Conservation (phyloP, 2,888 invertebrate species). For the Petrolisthes manimaculis region DNA sequence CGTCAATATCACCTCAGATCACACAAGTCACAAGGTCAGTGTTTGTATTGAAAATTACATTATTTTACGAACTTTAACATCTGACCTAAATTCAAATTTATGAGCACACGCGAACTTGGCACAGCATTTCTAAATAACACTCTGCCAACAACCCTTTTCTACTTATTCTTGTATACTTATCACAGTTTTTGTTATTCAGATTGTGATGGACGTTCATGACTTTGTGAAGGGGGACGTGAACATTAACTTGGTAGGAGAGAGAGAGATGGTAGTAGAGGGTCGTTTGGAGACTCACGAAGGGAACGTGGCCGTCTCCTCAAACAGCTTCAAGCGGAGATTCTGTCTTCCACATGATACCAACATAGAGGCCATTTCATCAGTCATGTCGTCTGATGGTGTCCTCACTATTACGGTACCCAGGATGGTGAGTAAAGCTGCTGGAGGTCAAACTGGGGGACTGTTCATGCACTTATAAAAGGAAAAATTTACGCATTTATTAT, state of each 20-base stretch:
- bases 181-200: constrained; percentile 24
- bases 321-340: constrained; percentile 53
- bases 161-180: neutral
- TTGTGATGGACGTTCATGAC: constrained; percentile 63
- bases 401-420: constrained; percentile 10
- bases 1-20: constrained; percentile 41
- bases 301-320: constrained; percentile 23
- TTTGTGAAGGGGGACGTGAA: constrained; percentile 55
- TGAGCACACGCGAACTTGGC: neutral
- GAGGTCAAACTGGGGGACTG: neutral
- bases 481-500: neutral
- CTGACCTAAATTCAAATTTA: too few relatives aligned
- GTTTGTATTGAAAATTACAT: neutral
- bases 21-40: constrained; percentile 51
- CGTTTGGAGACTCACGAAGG: constrained; percentile 24
- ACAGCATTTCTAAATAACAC: neutral
- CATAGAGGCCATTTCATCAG: constrained; percentile 14
- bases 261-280: constrained; percentile 58
- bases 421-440: constrained; percentile 8
- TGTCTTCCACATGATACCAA: constrained; percentile 37
- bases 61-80: too few relatives aligned
- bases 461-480: neutral
- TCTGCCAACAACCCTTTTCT: neutral
- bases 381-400: constrained; percentile 33
- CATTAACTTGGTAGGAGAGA: constrained; percentile 43